Base-by-base conservation (phyloP, 2,797 vertebrate genomes). In the Hydrophis major region DNA sequence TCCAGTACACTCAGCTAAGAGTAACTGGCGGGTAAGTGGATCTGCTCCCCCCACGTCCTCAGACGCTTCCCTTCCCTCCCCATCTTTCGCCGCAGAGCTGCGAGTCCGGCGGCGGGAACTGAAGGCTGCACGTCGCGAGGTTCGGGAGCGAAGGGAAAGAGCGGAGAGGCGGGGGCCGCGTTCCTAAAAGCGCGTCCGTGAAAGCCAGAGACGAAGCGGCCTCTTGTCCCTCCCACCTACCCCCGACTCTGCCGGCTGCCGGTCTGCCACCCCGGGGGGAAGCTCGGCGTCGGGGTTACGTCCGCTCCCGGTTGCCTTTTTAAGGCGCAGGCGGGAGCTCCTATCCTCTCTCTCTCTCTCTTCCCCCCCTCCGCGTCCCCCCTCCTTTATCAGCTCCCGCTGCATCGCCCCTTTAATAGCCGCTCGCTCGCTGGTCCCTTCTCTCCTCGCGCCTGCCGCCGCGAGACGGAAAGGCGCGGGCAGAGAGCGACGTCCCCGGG, bases 381-480 rank as follows among this genome's bases (percentile, higher is more conserved):
- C 37, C n/a, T 53, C 20, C 87, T 0, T 18, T 27, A 6, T 6
- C 12, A 14, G 83, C 12, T 4, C 87, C 32, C 59, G 11, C 55
- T 86, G 60, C 11, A 93, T 94, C 89, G 97, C 95, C 96, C 93
- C 93, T 96, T 96, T 95, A 97, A 96, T 94, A 90, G 93, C 94
- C 93, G 95, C 95, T 94, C 90, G 88, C 93, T 66, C 59, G 94
- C 92, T 2, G 5, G 53, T 56, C 37, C 74, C 95, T 94, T 28
- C 47, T 14, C 14, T 4, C 25, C 16, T 50, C 20, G 50, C 53
- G 2, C 63, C 74, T 32, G 32, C 6, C 27, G 42, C 22, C 55
- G 87, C 55, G 28, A 57, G n/a, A 83, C 74, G 37, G 20, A 25
- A 25, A 83, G 74, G 74, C 37, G 37, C 74, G 20, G 37, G 37